Base-by-base conservation (phyloP, 2,113 vertebrate species). In the Camelus dromedarius region DNA sequence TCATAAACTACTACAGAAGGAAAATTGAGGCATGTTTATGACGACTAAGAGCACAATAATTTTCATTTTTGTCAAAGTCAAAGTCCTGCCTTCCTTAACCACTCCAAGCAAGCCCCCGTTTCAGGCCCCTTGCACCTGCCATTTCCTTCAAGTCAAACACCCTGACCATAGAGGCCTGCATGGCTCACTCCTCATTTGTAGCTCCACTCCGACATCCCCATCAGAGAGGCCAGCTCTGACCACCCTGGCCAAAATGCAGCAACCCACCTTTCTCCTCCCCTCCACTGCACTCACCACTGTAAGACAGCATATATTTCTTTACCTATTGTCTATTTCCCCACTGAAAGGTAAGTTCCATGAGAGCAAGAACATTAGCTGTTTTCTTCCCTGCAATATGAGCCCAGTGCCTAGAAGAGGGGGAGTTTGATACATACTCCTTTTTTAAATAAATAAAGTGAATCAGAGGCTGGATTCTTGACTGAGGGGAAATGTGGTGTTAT, bases 381-480 rank as follows among this genome's bases (percentile, higher is more conserved):
- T 88, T 66, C 9, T 88, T 95, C 72, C 93, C 15, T 90, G 77
- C n/a, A 91, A 60, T 48, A 64, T 80, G 42, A 87, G 79, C 15
- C 86, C 14, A 86, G 12, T 60, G 83, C 75, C 75, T 88, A 67
- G 56, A 82, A 96, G 0, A 86, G 48, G 0, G 82, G 28, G 30
- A 58, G 35, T 38, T 96, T n/a, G 70, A 75, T 60, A 89, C 4
- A 58, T 48, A 82, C 60, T 56, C 50, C 50, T 94, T 91, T 96
- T 94, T 70, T 11, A 93, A 95, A 67, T 91, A 10, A 91, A 80
- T 90, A 88, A 88, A 69, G 54, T 66, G 42, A 96, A 72, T 95
- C 13, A 94, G 56, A 92, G 58, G 46, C 60, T 62, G 81, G 84
- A 96, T 52, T 83, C 52, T 48, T 83, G 20, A 30, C 30, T 56